A percentile compares a stretch with the other conserved stretches of the same genome.
These are phyloP conservation scores for Cephus pulcher DNA, from an alignment of 2,888 invertebrate species.

Conservation along the genomic window DNA sequence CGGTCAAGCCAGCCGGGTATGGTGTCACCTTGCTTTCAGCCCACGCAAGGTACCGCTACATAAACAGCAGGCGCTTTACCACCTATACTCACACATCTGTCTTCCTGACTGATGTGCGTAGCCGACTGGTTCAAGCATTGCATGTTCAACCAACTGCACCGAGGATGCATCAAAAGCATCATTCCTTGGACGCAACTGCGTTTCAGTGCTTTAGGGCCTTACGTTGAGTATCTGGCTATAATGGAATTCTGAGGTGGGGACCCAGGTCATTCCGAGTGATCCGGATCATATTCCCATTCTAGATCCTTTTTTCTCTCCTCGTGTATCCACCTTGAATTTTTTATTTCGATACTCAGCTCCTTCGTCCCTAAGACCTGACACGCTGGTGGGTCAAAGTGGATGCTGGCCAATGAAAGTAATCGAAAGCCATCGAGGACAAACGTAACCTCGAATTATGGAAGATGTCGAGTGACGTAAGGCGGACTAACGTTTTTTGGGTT, in stretches of 20 bases:
- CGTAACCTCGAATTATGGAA: background rate
- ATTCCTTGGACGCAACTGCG: background rate
- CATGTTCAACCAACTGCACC: background rate
- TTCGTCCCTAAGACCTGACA: background rate
- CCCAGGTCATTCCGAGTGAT: background rate
- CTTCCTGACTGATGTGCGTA: background rate
- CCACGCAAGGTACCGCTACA: slow-evolving; percentile 59
- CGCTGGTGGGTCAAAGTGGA: too few relatives aligned
- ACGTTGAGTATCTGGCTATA: background rate
- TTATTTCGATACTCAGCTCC: background rate
- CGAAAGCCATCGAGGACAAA: background rate
- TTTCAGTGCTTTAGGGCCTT: background rate
- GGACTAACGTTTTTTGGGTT: background rate
- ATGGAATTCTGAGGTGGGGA: background rate
- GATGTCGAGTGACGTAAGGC: background rate
- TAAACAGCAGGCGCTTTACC: slow-evolving; percentile 34
- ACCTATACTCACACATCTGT: background rate
- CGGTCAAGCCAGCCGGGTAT: slow-evolving; percentile 28
- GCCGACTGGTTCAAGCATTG: background rate
- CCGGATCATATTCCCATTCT: background rate
- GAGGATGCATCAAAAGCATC: background rate
- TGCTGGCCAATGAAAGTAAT: background rate
- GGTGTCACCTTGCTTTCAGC: slow-evolving; percentile 57
- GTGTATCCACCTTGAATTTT: background rate
- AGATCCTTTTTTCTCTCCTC: background rate